Conservation (phyloP, 2,888 invertebrate species). For the Lasioglossum leucozonium region DNA sequence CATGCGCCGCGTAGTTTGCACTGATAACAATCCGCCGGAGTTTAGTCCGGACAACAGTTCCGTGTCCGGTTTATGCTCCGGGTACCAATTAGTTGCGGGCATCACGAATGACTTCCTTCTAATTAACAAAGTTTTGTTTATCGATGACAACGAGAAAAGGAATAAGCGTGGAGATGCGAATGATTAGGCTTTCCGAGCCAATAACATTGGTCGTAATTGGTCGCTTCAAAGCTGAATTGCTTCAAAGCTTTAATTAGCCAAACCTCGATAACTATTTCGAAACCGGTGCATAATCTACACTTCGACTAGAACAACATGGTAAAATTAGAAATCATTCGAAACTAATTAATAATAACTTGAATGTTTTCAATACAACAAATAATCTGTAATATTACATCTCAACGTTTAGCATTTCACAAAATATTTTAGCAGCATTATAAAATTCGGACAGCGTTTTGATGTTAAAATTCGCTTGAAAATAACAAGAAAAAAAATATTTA, state of each 20-base stretch:
- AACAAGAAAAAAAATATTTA: neutral
- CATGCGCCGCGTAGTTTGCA: slow-evolving; percentile 34
- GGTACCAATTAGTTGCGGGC: slow-evolving; percentile 81
- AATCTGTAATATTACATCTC: no score
- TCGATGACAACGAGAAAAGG: slow-evolving; percentile 74
- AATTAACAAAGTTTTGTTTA: slow-evolving; percentile 82
- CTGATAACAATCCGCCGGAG: slow-evolving; percentile 63
- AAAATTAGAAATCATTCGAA: slow-evolving; percentile 1
- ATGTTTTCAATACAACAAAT: neutral
- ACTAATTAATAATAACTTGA: neutral
- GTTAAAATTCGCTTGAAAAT: neutral
- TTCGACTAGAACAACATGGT: neutral
- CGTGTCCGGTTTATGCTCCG: slow-evolving; percentile 73
- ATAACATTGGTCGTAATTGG: slow-evolving; percentile 70
- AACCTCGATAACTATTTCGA: slow-evolving; percentile 57
- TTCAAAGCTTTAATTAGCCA: slow-evolving; percentile 72
- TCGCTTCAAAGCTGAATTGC: slow-evolving; percentile 72
- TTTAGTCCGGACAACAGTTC: slow-evolving; percentile 61
- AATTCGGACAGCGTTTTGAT: no score
- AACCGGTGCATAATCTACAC: neutral
- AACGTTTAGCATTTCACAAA: no score
- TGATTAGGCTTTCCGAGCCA: slow-evolving; percentile 50
- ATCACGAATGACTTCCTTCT: slow-evolving; percentile 80
- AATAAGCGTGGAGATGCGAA: slow-evolving; percentile 31
- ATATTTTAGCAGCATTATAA: no score